These are phyloP conservation scores for Tolmerus cingulatus DNA, from an alignment of 2,888 invertebrate genomes.

Conservation along the genomic window DNA sequence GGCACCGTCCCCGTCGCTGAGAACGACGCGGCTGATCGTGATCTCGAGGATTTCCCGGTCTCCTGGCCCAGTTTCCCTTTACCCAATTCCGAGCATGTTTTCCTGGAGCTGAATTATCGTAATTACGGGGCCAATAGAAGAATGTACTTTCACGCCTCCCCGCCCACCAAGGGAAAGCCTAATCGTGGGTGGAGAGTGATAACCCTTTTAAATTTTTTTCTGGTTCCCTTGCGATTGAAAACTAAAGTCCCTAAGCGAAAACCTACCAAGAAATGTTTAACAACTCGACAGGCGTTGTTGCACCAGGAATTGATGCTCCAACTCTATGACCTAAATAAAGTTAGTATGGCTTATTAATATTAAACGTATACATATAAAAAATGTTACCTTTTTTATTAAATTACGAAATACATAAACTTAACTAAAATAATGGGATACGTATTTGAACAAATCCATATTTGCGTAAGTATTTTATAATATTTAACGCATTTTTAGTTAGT, in stretches of 20 bases:
- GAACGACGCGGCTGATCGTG: no score
- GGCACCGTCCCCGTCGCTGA: not conserved
- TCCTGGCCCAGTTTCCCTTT: not conserved
- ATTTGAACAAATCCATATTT: no score
- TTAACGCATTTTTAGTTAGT: no score
- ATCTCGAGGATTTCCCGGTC: not conserved
- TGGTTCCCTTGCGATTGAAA: not conserved
- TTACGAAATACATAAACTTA: no score
- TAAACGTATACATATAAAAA: no score
- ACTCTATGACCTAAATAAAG: no score
- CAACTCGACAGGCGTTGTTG: not conserved
- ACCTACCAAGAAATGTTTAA: not conserved
- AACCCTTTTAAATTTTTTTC: not conserved
- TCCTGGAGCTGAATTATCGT: not conserved
- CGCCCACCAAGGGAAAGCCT: no score
- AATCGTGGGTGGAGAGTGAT: not conserved
- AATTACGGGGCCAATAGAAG: not conserved
- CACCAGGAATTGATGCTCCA: not conserved
- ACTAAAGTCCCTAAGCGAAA: not conserved
- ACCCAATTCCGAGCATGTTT: not conserved
- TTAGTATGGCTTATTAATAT: no score
- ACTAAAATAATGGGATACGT: no score
- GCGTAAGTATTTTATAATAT: no score
- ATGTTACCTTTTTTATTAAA: no score
- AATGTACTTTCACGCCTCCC: not conserved